Evolutionary conservation across 35 echinoderm and acorn worm species (phyloP).

Genomic region (Anneissia japonica): DNA sequence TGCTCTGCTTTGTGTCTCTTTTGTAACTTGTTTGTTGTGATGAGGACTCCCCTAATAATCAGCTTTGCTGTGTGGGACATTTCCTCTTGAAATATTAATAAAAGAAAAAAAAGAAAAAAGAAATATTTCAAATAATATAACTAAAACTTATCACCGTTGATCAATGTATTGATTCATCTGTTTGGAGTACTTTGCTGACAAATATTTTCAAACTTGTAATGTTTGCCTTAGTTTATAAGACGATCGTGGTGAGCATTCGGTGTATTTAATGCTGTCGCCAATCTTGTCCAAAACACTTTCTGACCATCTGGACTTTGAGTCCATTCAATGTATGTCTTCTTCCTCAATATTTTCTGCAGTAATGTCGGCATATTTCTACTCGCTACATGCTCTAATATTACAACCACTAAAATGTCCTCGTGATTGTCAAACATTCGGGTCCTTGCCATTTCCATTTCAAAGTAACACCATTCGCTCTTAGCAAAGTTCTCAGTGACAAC

Average conservation of each 20-base stretch:
- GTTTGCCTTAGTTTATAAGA: background rate
- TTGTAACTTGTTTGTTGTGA: too few species aligned
- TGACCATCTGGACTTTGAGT: background rate
- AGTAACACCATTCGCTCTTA: constrained; percentile 66
- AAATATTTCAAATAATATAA: too few species aligned
- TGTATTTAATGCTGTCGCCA: background rate
- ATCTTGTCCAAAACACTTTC: background rate
- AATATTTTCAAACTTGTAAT: too few species aligned
- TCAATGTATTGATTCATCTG: too few species aligned
- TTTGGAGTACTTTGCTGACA: too few species aligned
- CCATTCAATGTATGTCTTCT: constrained; percentile 19
- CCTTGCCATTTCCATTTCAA: constrained; percentile 48
- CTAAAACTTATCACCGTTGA: too few species aligned
- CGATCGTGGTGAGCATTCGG: background rate
- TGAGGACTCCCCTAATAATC: too few species aligned
- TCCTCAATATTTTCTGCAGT: background rate
- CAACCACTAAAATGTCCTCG: background rate
- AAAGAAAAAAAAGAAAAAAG: too few species aligned
- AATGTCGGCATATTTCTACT: background rate
- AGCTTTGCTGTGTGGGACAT: too few species aligned
- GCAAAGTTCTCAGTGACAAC: constrained; percentile 56
- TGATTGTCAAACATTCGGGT: background rate
- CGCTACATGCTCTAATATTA: background rate
- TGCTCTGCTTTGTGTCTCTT: too few species aligned
- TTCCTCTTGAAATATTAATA: too few species aligned